Conservation (phyloP, 2,113 vertebrate species). For the Tragulus kanchil region DNA sequence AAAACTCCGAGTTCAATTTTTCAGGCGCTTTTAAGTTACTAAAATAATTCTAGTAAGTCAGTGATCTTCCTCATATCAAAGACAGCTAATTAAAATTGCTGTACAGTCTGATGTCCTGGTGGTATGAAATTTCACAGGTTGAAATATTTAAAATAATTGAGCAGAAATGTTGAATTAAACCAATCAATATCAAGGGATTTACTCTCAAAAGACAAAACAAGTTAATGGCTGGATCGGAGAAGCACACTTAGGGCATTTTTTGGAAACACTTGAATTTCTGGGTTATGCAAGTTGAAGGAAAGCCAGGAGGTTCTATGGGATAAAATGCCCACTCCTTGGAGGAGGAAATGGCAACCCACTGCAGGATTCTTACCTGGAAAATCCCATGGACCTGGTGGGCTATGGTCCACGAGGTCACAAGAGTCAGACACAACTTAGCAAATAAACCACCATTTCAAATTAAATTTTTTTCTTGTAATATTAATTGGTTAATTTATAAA, state of each 20-base stretch:
- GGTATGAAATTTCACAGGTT: slow-evolving; percentile 61
- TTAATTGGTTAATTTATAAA: no score
- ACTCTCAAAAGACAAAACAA: slow-evolving; percentile 60
- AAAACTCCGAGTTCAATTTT: slow-evolving; percentile 32
- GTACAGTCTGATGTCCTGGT: slow-evolving; percentile 13
- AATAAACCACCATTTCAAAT: no score
- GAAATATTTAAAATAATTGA: slow-evolving; percentile 42
- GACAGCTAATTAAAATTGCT: slow-evolving; percentile 65
- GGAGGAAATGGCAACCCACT: no score
- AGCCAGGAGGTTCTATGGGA: neutral
- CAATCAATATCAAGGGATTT: slow-evolving; percentile 54
- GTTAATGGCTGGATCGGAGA: slow-evolving; percentile 40
- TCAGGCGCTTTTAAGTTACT: slow-evolving; percentile 37
- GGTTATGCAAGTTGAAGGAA: slow-evolving; percentile 32
- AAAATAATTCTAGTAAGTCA: slow-evolving; percentile 38
- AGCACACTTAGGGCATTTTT: neutral
- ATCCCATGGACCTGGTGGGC: no score
- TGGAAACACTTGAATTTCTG: slow-evolving; percentile 44
- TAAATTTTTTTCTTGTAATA: no score
- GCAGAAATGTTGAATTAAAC: slow-evolving; percentile 66
- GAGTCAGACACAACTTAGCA: no score
- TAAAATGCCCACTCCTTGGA: neutral
- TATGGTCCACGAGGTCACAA: no score
- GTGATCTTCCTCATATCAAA: slow-evolving; percentile 34
- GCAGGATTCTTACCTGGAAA: no score